A percentile compares a stretch with the other conserved stretches of the same genome.
These are phyloP conservation scores for Chrysocyon brachyurus DNA, from an alignment of 2,797 vertebrate species.

Conservation along the genomic window DNA sequence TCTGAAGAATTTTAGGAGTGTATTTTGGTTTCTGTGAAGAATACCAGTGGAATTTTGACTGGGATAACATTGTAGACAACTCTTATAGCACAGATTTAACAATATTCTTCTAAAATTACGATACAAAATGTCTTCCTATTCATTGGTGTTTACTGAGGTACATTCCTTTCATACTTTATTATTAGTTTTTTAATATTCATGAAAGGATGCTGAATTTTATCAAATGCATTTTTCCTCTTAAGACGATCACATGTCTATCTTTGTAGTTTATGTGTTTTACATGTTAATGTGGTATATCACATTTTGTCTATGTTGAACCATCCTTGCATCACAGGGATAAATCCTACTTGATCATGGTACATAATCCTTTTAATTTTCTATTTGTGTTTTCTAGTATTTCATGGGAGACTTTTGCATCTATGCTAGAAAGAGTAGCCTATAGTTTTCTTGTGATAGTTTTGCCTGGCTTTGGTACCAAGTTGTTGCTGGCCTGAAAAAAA, in stretches of 20 bases:
- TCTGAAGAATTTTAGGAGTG: neutral
- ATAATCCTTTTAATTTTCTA: neutral
- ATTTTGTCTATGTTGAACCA: neutral
- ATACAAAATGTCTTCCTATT: neutral
- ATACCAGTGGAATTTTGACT: neutral
- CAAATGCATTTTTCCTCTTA: neutral
- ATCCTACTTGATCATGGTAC: neutral
- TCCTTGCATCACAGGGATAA: neutral
- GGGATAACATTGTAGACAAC: neutral
- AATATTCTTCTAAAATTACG: neutral
- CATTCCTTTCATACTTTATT: neutral
- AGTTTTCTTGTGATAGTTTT: neutral
- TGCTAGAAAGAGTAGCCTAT: neutral
- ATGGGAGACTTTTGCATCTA: neutral
- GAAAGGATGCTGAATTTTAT: neutral
- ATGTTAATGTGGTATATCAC: neutral
- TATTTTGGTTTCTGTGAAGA: neutral
- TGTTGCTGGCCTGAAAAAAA: neutral
- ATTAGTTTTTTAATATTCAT: too few species aligned
- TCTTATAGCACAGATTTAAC: neutral
- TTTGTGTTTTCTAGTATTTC: neutral
- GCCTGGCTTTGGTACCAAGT: neutral
- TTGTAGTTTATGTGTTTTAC: neutral
- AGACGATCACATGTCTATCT: neutral
- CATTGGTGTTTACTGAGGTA: neutral